Percentiles rank a stretch among this genome's conserved stretches.
These are phyloP conservation scores for Drosophila saltans DNA, from an alignment of 1,140 invertebrate genomes.

Conservation along the genomic window DNA sequence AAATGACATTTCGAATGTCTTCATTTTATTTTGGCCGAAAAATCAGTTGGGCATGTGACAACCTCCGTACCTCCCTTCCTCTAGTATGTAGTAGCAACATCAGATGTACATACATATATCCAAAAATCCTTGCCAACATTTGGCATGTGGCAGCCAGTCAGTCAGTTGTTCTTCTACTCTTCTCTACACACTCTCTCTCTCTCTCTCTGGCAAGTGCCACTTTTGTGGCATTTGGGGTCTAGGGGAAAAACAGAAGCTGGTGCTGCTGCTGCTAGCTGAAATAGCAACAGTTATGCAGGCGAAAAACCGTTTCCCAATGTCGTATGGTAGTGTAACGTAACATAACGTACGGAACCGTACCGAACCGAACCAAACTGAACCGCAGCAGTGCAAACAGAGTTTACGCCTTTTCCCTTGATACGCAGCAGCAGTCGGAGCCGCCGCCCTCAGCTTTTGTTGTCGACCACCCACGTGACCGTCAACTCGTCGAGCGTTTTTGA, in stretches of 20 bases:
- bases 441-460: constrained; percentile 19
- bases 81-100: not conserved
- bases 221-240: constrained; percentile 56
- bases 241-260: constrained; percentile 46
- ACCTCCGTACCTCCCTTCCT: not conserved
- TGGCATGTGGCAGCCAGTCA: constrained; percentile 48
- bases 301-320: not conserved
- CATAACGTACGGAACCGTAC: not conserved
- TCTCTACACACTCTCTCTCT: not conserved
- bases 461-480: constrained; percentile 57
- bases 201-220: constrained; percentile 61
- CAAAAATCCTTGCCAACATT: constrained; percentile 32
- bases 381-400: constrained; percentile 22
- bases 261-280: not conserved
- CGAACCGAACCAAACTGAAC: not conserved
- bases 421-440: not conserved
- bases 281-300: constrained; percentile 60
- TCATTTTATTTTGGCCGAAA: constrained; percentile 54
- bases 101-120: constrained; percentile 20
- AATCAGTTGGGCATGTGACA: constrained; percentile 58
- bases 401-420: not conserved
- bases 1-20: constrained; percentile 46
- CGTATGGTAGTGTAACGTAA: too few species aligned
- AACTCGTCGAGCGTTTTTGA: constrained; percentile 64
- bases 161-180: not conserved